Base-by-base conservation (phyloP, 2,888 invertebrate species). In the Drosophila subsilvestris region DNA sequence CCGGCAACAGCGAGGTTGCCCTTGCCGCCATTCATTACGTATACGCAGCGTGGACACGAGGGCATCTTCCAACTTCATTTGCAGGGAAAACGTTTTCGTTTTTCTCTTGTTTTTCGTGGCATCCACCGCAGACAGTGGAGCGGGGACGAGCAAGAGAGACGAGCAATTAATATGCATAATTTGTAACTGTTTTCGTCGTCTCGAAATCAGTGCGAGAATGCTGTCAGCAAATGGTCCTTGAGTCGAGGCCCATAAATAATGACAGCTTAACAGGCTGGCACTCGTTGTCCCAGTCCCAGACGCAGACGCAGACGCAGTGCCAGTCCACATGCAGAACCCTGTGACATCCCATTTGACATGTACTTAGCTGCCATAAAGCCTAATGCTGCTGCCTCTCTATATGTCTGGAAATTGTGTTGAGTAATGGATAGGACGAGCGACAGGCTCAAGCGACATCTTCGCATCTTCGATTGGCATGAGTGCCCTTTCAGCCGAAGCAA, bases 91-190 rank as follows among this genome's bases (percentile, higher is more conserved):
- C 25, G n/a, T 22, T 62, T 44, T n/a, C 6, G n/a, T 1, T 45
- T 49, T 44, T 45, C 44, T 45, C 44, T 29, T 17, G 44, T 32
- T 47, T 60, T 32, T 32, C 10, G 48, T 9, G 48, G 55, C 45
- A 32, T 50, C 61, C 57, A 49, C 53, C 62, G 60, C 43, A 43
- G 63, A 58, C 65, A 67, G 37, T 14, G 14, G 6, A 6, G 32
- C 14, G 1, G 32, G 6, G 14, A n/a, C n/a, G n/a, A n/a, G 37
- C 14, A 37, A 37, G 45, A 47, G 43, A 68, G 54, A 43, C 60
- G 73, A 67, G 63, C 87, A 82, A 86, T 82, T 86, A 82, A 86
- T 82, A 86, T 82, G 74, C 85, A 86, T 80, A 84, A 86, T 84
- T 76, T 86, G 85, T 76, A 69, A 55, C 73, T 54, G 57, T 51